Conservation (phyloP, 2,888 invertebrate genomes). For the Amphipoea oculea region DNA sequence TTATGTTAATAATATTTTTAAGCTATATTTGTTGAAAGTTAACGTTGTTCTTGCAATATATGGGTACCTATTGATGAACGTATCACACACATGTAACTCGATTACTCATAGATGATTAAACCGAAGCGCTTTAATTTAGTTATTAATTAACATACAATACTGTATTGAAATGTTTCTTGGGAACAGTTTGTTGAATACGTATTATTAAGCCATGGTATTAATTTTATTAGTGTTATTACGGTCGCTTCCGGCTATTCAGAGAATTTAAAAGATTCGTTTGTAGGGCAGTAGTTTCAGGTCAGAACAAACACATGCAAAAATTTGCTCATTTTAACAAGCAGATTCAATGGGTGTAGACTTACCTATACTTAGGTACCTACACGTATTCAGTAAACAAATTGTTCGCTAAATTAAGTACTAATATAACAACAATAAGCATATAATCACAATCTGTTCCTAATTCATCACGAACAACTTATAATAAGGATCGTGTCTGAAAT, state of each 20-base stretch:
- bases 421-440: background rate
- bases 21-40: background rate
- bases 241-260: conserved; percentile 17
- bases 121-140: conserved; percentile 9
- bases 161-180: conserved; percentile 10
- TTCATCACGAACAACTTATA: background rate
- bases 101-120: conserved; percentile 14
- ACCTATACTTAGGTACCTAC: background rate
- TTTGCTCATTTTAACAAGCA: background rate
- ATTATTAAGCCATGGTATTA: background rate
- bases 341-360: background rate
- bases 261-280: background rate
- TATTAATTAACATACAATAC: conserved; percentile 52
- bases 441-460: background rate
- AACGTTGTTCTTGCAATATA: background rate
- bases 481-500: background rate
- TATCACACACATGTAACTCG: background rate
- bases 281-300: background rate
- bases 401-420: background rate
- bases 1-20: background rate
- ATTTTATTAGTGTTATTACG: conserved; percentile 13
- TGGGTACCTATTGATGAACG: background rate
- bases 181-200: conserved; percentile 17
- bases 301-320: background rate
- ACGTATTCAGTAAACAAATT: background rate